phyloP scores from a whole-genome alignment of 2,113 vertebrate genomes.

The Microcebus tavaratra region DNA sequence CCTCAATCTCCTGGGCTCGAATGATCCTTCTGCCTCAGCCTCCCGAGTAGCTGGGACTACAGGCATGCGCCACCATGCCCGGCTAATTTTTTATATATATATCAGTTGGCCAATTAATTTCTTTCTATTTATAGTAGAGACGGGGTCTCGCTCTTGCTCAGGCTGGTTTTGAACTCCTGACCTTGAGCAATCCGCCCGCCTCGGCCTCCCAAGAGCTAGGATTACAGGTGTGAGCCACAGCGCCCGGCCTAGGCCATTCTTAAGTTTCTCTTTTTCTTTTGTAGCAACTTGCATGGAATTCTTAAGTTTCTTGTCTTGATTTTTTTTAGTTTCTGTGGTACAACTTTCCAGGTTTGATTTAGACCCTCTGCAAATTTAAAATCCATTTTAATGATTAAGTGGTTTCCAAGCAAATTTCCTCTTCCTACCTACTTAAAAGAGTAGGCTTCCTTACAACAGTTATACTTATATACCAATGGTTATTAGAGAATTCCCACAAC shows the following conservation, averaged over 20 bases:
- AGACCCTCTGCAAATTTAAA: slow-evolving; percentile 23
- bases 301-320: background rate
- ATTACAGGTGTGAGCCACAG: too few relatives aligned
- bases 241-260: background rate
- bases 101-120: too few relatives aligned
- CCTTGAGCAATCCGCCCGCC: too few relatives aligned
- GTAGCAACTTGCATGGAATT: background rate
- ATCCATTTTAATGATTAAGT: background rate
- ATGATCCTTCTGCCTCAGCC: too few relatives aligned
- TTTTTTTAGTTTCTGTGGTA: background rate
- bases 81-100: too few relatives aligned
- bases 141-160: too few relatives aligned
- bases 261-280: background rate
- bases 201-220: too few relatives aligned
- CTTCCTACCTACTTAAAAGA: background rate
- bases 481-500: slow-evolving; percentile 13
- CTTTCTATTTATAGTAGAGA: too few relatives aligned
- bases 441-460: background rate
- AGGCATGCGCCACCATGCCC: too few relatives aligned
- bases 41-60: too few relatives aligned
- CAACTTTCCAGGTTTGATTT: background rate
- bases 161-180: too few relatives aligned
- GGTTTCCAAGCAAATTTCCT: background rate
- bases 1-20: too few relatives aligned
- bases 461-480: background rate